phyloP scores from a whole-genome alignment of 1,140 invertebrate genomes.

The Lethrus apterus region DNA sequence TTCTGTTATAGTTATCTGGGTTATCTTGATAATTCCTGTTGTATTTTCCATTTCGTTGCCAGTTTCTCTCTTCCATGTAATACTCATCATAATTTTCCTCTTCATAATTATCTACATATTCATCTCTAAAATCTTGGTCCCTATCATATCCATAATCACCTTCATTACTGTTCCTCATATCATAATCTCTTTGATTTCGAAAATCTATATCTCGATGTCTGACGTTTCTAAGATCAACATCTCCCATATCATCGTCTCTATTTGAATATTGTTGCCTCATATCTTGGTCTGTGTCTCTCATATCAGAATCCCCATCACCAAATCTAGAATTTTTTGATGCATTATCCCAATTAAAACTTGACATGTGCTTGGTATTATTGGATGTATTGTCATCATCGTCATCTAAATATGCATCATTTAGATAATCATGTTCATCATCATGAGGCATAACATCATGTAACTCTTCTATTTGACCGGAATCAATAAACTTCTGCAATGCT shows the following conservation, averaged over 20 bases:
- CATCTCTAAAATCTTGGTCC: constrained; percentile 16
- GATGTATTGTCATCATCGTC: constrained; percentile 39
- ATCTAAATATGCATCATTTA: constrained; percentile 39
- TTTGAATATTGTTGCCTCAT: constrained; percentile 21
- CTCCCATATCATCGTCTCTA: constrained; percentile 14
- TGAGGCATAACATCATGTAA: constrained; percentile 63
- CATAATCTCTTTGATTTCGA: constrained; percentile 24
- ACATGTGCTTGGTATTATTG: not conserved
- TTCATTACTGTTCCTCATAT: constrained; percentile 22
- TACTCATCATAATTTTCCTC: constrained; percentile 19
- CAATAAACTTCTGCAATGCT: constrained; percentile 65
- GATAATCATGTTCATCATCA: constrained; percentile 53
- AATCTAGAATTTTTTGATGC: constrained; percentile 4
- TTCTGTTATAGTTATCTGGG: constrained; percentile 7
- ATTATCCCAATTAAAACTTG: not conserved
- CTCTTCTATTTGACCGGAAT: constrained; percentile 70
- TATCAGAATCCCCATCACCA: constrained; percentile 24
- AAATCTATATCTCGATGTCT: constrained; percentile 24
- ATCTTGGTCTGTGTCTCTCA: constrained; percentile 25
- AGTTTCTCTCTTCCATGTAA: constrained; percentile 22
- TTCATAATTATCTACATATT: constrained; percentile 17
- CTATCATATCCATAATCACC: constrained; percentile 4
- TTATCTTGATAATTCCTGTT: constrained; percentile 16
- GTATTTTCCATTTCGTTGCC: constrained; percentile 20
- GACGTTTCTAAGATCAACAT: constrained; percentile 21